These are phyloP conservation scores for Sigmodon hispidus DNA, from an alignment of 2,113 vertebrate genomes.

Conservation along the genomic window DNA sequence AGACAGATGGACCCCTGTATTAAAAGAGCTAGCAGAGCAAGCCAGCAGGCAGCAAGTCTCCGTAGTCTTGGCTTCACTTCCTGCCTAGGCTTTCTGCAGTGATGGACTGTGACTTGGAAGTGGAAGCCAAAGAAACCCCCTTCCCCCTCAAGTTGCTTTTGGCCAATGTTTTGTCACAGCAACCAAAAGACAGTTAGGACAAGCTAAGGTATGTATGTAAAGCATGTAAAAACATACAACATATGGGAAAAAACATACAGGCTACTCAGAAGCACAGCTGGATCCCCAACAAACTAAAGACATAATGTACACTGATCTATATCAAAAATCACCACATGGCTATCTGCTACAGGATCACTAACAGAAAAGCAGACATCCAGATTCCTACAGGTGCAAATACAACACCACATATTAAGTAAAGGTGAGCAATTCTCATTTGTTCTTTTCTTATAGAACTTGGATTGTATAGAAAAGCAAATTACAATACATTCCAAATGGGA, in stretches of 20 bases:
- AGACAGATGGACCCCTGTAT: neutral
- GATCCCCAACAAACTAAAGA: neutral
- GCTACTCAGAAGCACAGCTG: neutral
- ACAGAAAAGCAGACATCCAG: neutral
- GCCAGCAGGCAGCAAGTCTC: neutral
- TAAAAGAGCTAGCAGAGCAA: neutral
- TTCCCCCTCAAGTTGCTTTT: neutral
- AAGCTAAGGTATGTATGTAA: neutral
- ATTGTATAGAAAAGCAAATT: slow-evolving; percentile 27
- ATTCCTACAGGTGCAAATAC: neutral
- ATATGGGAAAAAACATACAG: neutral
- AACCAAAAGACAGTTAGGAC: no score
- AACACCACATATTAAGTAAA: neutral
- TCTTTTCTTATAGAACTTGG: neutral
- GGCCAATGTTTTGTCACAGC: neutral
- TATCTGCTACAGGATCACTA: neutral
- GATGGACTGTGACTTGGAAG: neutral
- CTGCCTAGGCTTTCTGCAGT: neutral
- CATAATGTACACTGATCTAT: neutral
- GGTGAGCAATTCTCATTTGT: neutral
- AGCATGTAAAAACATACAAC: no score
- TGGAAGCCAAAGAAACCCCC: neutral
- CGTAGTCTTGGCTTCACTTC: neutral
- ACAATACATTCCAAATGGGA: neutral
- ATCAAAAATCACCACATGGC: neutral